Evolutionary conservation across 2,113 vertebrate species (phyloP), one percentile per base, ranked within the genome.

Genomic region (Leptobrachium ailaonicum): DNA sequence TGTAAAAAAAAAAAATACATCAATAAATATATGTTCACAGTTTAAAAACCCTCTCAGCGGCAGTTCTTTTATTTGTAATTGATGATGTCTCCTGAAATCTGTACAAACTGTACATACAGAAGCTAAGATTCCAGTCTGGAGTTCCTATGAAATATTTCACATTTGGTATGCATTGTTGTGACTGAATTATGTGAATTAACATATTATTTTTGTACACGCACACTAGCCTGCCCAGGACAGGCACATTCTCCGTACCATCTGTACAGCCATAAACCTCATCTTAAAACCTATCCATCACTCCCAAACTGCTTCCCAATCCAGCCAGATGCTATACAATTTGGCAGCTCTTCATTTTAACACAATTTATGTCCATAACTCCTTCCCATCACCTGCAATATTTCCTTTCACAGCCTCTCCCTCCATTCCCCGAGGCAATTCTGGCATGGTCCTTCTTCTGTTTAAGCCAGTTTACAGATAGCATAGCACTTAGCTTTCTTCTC

Each of bases 381-480:
- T 76, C 74, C 63, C 50, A 9, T 76, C 45, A 76, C 74, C 63
- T 76, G 74, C 74, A 66, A 67, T 71, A 76, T 54, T 76, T 76
- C 74, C 20, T 76, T 76, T 60, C 47, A 11, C 43, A 66, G 41
- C 74, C 40, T 50, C 63, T 76, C 74, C 47, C 40, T 54, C 12
- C 11, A 76, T 76, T 76, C 74, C 64, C 41, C 32, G 6, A 32
- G 45, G 68, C 45, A 13, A 47, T 58, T 53, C 40, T 76, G 47
- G 45, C 47, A 42, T 11, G 40, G 32, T 54, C 74, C 32, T 67
- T 45, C 58, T 63, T 41, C 63, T 53, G 20, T 20, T 32, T 71
- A 50, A 71, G 45, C 13, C 68, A 47, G 42, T 47, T 50, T 75
- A 75, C 6, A 64, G 14, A 50, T 47, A 50, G 11, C 20, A 71